Percentiles rank a stretch among this genome's conserved stretches.
Evolutionary conservation across 2,888 invertebrate species (phyloP).

Genomic region (Criorhina ranunculi): DNA sequence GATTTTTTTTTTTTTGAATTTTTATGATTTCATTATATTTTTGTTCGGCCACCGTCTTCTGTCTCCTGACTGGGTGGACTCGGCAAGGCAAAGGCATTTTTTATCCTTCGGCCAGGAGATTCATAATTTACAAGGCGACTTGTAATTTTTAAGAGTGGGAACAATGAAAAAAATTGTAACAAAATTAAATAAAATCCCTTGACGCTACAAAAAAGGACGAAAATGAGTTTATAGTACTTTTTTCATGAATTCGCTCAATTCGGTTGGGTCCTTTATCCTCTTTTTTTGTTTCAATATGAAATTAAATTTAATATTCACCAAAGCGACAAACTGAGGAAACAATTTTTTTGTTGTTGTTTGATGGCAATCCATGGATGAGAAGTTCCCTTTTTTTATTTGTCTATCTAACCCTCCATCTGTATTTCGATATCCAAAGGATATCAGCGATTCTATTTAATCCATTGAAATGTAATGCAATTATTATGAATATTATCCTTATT

Average conservation of each 20-base stretch:
- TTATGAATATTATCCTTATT: slow-evolving; percentile 67
- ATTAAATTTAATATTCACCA: slow-evolving; percentile 62
- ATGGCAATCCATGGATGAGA: background rate
- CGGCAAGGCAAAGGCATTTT: slow-evolving; percentile 42
- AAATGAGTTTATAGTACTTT: slow-evolving; percentile 56
- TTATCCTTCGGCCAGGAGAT: slow-evolving; percentile 57
- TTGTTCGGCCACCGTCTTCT: slow-evolving; percentile 31
- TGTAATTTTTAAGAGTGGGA: slow-evolving; percentile 43
- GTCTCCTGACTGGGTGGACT: slow-evolving; percentile 11
- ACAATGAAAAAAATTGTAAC: slow-evolving; percentile 52
- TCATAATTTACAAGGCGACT: slow-evolving; percentile 71
- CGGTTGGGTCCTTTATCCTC: background rate
- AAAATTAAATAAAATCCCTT: slow-evolving; percentile 72
- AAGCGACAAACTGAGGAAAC: slow-evolving; percentile 35
- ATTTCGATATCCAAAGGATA: slow-evolving; percentile 33
- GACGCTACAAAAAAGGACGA: slow-evolving; percentile 33
- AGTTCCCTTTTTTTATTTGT: slow-evolving; percentile 12
- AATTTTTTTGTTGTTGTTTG: slow-evolving; percentile 4
- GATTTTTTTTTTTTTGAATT: slow-evolving; percentile 59
- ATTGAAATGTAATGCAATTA: slow-evolving; percentile 53
- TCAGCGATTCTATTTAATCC: slow-evolving; percentile 51
- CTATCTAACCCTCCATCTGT: background rate
- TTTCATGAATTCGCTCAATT: slow-evolving; percentile 47
- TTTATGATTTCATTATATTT: slow-evolving; percentile 75
- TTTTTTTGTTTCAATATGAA: slow-evolving; percentile 44